Base-by-base conservation (phyloP, 1,140 invertebrate species). In the Orius insidiosus region DNA sequence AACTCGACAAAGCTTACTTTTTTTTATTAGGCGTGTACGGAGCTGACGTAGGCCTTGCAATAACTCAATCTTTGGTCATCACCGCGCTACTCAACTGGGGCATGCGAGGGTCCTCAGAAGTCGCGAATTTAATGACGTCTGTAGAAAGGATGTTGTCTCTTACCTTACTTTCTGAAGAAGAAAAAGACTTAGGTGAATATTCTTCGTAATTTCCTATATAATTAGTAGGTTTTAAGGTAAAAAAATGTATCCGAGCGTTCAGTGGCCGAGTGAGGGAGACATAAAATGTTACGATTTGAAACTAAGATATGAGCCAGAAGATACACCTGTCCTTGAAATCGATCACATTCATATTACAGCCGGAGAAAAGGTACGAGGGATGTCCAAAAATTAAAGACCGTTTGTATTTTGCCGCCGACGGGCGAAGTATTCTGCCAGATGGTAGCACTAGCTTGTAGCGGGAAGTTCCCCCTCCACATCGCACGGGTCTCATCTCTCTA, bases 31-130 rank as follows among this genome's bases (percentile, higher is more conserved):
- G 51, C 24, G 40, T 58, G 5, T 55, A 59, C 38, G 68, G 72
- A 3, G 76, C 74, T 7, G 64, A 71, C 37, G 83, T 88, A 13
- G 88, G 88, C 6, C 60, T 94, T 11, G 80, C 80, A 0, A 78
- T 94, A 46, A 83, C 85, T 0, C 87, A 89, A 58, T 74, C 78
- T 0, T 69, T 90, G 53, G 72, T 76, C 1, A 58, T 93, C 36
- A 80, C 78, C 4, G 80, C 83, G 1, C 76, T 80, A 67, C 71
- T 92, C 43, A 85, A 89, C 64, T 84, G 79, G 70, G 81, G 80
- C 3, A 74, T 89, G 43, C 65, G 78, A 45, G 81, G 86, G 56
- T 77, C 74, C 10, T 74, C 72, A 5, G 73, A 75, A 54, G 64
- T 74, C 2, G 61, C 74, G 49, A 80, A 79, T 45, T 73, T 86